Conservation (phyloP, 2,888 invertebrate species). For the Spodoptera littoralis region DNA sequence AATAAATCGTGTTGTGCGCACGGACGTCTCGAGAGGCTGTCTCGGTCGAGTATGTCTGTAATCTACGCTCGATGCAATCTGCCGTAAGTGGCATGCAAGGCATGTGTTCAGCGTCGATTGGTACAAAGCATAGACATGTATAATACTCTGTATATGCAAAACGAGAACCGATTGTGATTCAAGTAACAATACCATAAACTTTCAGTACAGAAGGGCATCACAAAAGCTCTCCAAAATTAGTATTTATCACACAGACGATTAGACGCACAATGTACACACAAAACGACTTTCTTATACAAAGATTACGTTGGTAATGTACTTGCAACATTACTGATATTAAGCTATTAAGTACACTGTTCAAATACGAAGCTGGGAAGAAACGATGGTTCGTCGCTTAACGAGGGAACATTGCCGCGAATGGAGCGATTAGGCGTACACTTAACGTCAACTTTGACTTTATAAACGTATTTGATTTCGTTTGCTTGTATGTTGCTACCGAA, state of each 20-base stretch:
- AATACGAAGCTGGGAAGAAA: constrained; percentile 44
- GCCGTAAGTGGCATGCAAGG: constrained; percentile 27
- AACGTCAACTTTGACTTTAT: constrained; percentile 26
- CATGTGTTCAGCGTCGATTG: constrained; percentile 29
- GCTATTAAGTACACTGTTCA: constrained; percentile 51
- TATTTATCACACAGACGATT: constrained; percentile 14
- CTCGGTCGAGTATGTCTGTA: constrained; percentile 32
- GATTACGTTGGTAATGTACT: constrained; percentile 17
- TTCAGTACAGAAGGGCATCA: constrained; percentile 17
- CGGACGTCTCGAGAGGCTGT: constrained; percentile 39
- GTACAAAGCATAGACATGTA: not conserved
- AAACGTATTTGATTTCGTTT: constrained; percentile 21
- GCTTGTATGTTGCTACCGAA: constrained; percentile 2
- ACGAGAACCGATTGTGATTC: not conserved
- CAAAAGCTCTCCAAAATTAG: constrained; percentile 22
- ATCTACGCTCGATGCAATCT: constrained; percentile 41
- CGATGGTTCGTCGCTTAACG: constrained; percentile 43
- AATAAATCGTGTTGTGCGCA: constrained; percentile 16
- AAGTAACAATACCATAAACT: constrained; percentile 12
- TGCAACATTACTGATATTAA: constrained; percentile 47
- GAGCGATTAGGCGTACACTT: constrained; percentile 44
- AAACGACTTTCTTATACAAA: constrained; percentile 17
- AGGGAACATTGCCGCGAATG: constrained; percentile 48
- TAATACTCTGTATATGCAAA: constrained; percentile 3
- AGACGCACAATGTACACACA: not conserved